Percentiles rank a stretch among this genome's conserved stretches.
Evolutionary conservation across 64 coral and sea anemone species (phyloP).

Genomic region (Astreopora myriophthalma): DNA sequence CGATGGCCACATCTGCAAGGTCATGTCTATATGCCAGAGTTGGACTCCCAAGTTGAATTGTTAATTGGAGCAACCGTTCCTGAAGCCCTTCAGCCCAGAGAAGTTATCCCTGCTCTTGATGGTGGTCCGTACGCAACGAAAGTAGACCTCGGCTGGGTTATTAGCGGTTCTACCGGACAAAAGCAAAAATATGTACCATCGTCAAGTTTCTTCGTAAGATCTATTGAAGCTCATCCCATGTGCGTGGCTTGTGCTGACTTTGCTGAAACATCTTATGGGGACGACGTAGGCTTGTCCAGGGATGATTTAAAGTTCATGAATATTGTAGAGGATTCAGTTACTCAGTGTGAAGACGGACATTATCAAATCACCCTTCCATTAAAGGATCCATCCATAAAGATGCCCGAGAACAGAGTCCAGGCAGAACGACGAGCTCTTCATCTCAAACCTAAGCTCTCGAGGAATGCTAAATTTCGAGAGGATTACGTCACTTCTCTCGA

Average conservation of each 20-base stretch:
- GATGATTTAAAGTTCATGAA: no score
- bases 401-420: background rate
- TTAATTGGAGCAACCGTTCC: no score
- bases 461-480: background rate
- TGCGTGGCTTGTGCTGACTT: background rate
- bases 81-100: background rate
- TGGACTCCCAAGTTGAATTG: no score
- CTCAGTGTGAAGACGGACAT: constrained; percentile 1
- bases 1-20: constrained; percentile 12
- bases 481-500: background rate
- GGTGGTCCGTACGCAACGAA: constrained; percentile 23
- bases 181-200: background rate
- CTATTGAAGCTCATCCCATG: no score
- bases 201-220: background rate
- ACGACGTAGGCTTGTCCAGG: background rate
- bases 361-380: constrained; percentile 17
- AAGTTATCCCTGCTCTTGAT: background rate
- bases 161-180: background rate
- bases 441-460: background rate
- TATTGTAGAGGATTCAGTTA: constrained; percentile 3
- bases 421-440: background rate
- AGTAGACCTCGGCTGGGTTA: constrained; percentile 7
- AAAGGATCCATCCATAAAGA: background rate
- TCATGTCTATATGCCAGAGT: background rate
- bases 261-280: background rate